phyloP scores from a whole-genome alignment of 2,113 vertebrate species.

The Nothocercus julius region DNA sequence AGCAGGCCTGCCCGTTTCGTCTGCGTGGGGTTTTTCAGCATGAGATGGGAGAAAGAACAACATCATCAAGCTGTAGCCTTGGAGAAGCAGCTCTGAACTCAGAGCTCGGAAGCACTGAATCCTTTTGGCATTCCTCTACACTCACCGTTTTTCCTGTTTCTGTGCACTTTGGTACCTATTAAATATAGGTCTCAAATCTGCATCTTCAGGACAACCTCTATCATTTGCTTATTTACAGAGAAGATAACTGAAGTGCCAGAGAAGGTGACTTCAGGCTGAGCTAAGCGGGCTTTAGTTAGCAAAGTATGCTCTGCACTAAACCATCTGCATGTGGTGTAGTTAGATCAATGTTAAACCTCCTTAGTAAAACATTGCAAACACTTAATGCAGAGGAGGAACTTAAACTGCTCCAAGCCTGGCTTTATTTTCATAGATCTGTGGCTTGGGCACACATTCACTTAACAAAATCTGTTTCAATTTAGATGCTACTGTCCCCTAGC shows the following conservation, averaged over 20 bases:
- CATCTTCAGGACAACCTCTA: accelerated
- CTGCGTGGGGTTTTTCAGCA: not conserved
- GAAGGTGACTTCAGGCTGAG: accelerated
- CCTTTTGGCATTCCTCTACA: not conserved
- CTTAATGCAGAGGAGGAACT: not conserved
- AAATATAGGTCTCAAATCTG: not conserved
- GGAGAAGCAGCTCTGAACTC: not conserved
- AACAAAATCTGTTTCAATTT: accelerated
- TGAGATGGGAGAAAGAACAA: not conserved
- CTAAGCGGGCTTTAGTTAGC: not conserved
- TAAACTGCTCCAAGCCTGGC: not conserved
- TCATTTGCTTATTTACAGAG: not conserved
- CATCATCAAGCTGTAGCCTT: accelerated
- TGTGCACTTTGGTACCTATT: accelerated
- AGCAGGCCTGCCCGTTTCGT: not conserved
- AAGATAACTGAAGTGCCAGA: not conserved
- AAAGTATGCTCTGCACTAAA: accelerated
- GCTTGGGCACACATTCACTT: accelerated
- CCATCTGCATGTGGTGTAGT: not conserved
- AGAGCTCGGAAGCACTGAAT: not conserved
- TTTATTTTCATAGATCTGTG: not conserved
- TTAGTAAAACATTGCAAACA: not conserved
- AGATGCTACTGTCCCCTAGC: not conserved
- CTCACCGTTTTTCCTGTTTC: not conserved
- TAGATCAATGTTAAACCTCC: not conserved